phyloP scores from a whole-genome alignment of 2,888 invertebrate genomes.

The Blastobasis lacticolella region DNA sequence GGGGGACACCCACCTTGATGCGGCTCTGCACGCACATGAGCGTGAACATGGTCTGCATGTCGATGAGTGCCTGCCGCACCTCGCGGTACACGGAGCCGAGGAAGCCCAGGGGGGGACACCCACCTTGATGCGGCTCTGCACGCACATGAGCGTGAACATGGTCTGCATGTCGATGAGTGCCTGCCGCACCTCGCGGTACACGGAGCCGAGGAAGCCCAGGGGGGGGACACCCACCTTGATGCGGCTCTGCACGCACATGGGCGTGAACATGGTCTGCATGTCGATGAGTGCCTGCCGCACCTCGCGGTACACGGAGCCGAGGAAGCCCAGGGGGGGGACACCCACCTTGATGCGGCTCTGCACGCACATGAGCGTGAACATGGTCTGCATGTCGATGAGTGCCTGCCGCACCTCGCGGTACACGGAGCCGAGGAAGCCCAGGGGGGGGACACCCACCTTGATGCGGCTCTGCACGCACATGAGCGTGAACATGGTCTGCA shows the following conservation, averaged over 20 bases:
- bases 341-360: conserved; percentile 69
- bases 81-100: conserved; percentile 98
- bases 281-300: conserved; percentile 95
- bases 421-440: conserved; percentile 98
- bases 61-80: conserved; percentile 61
- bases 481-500: conserved; percentile 88
- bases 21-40: conserved; percentile 98
- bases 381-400: conserved; percentile 97
- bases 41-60: conserved; percentile 77
- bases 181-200: too few species aligned
- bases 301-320: conserved; percentile 98
- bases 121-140: too few species aligned
- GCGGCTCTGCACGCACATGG: conserved; percentile 19
- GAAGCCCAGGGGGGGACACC: conserved; percentile 87
- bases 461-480: too few species aligned
- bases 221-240: conserved; percentile 75
- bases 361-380: conserved; percentile 81
- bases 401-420: conserved; percentile 97
- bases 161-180: too few species aligned
- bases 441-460: too few species aligned
- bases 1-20: conserved; percentile 95
- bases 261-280: conserved; percentile 99
- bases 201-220: conserved; percentile 36
- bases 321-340: conserved; percentile 96
- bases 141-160: too few species aligned